Conservation (phyloP, 2,797 vertebrate genomes). For the Semaprochilodus insignis region DNA sequence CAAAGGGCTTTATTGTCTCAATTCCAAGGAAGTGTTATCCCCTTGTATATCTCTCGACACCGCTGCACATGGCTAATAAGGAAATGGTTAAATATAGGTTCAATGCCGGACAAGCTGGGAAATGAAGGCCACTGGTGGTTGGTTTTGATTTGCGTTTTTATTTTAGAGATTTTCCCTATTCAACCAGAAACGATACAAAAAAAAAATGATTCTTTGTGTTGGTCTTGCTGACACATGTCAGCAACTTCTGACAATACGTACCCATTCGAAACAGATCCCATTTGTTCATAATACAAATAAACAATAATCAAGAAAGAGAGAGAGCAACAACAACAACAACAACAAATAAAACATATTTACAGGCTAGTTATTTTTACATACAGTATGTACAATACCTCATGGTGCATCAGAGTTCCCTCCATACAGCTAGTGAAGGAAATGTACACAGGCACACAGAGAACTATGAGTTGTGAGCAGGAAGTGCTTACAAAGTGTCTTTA, state of each 20-base stretch:
- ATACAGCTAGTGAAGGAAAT: conserved; percentile 37
- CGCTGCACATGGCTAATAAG: background rate
- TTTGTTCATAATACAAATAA: conserved; percentile 71
- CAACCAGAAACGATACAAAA: conserved; percentile 68
- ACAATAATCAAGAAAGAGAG: conserved; percentile 57
- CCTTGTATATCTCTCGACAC: background rate
- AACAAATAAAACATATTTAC: conserved; percentile 77
- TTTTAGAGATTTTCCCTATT: conserved; percentile 61
- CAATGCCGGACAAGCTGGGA: background rate
- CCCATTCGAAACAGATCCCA: conserved; percentile 67
- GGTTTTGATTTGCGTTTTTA: conserved; percentile 64
- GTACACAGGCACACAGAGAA: conserved; percentile 32
- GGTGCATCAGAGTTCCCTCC: conserved; percentile 50
- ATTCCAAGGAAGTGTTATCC: conserved; percentile 17
- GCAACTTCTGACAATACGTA: conserved; percentile 62
- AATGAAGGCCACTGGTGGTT: background rate
- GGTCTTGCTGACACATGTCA: conserved; percentile 1
- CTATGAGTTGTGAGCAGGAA: conserved; percentile 47
- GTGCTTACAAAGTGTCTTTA: conserved; percentile 33
- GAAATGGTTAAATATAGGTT: background rate
- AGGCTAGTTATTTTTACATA: conserved; percentile 61
- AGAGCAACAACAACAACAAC: background rate
- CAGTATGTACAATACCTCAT: conserved; percentile 74
- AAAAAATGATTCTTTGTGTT: conserved; percentile 64
- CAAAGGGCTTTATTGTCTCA: conserved; percentile 8